A percentile compares a stretch with the other conserved stretches of the same genome.
Conservation (phyloP, 2,113 vertebrate genomes). For the Heptranchias perlo region DNA sequence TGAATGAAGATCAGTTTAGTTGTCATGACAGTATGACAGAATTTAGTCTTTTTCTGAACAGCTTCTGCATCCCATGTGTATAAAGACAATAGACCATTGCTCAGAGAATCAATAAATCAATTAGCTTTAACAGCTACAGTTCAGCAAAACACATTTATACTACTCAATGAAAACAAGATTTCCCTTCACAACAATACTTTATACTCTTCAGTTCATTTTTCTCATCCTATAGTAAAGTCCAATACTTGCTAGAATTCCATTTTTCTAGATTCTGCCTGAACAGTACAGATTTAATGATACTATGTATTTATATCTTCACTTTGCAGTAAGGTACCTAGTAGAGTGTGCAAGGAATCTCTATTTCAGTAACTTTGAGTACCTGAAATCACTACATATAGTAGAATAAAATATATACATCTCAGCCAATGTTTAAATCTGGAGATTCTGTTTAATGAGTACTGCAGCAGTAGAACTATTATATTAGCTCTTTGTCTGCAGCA, state of each 20-base stretch:
- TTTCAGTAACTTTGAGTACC: background rate
- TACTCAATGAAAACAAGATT: conserved; percentile 63
- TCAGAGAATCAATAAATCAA: conserved; percentile 87
- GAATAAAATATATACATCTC: background rate
- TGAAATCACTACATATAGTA: background rate
- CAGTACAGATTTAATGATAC: conserved; percentile 6
- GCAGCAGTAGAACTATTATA: background rate
- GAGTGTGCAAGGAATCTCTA: background rate
- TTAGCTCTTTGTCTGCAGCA: background rate
- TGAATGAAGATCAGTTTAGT: conserved; percentile 63
- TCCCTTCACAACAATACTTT: conserved; percentile 61
- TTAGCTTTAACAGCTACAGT: conserved; percentile 69
- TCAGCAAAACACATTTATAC: conserved; percentile 74
- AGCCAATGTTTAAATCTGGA: background rate
- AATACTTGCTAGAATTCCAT: background rate
- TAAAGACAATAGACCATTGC: conserved; percentile 75
- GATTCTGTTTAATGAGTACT: background rate
- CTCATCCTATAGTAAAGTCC: background rate
- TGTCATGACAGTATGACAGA: conserved; percentile 68
- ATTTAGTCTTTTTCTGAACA: conserved; percentile 69
- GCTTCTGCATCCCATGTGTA: conserved; percentile 68
- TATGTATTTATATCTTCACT: background rate
- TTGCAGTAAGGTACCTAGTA: background rate
- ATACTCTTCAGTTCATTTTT: conserved; percentile 63
- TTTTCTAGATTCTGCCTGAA: conserved; percentile 16